Percentiles rank a stretch among this genome's conserved stretches.
These are phyloP conservation scores for Drosophila parvula DNA, from an alignment of 1,140 invertebrate species.

Conservation along the genomic window DNA sequence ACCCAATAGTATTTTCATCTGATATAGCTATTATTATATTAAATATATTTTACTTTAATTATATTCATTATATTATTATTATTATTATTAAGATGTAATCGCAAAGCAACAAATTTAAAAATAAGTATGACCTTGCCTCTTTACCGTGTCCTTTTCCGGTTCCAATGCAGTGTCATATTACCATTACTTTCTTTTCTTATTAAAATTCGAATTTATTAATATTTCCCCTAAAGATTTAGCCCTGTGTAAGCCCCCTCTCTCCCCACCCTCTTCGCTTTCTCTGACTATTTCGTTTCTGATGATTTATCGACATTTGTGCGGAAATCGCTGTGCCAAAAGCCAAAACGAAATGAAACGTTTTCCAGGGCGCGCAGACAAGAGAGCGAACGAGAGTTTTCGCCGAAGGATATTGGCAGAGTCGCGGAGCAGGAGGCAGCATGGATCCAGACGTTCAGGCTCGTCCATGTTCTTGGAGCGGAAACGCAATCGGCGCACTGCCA, in stretches of 20 bases:
- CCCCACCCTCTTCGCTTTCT: background rate
- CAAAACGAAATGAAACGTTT: slow-evolving; percentile 60
- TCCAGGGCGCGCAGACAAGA: slow-evolving; percentile 37
- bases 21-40: no score
- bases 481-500: slow-evolving; percentile 80
- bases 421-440: background rate
- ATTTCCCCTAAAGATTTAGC: no score
- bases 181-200: no score
- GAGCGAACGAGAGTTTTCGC: slow-evolving; percentile 14
- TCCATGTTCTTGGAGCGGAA: slow-evolving; percentile 60
- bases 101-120: no score
- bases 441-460: slow-evolving; percentile 44
- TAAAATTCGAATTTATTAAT: no score
- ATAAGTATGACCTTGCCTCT: no score
- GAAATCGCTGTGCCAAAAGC: slow-evolving; percentile 76
- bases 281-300: slow-evolving; percentile 54
- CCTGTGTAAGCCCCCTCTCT: slow-evolving; percentile 18
- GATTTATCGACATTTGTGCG: slow-evolving; percentile 80
- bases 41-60: no score
- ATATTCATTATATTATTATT: no score
- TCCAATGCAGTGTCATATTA: no score
- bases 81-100: no score
- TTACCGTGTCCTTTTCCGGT: no score
- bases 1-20: no score
- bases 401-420: slow-evolving; percentile 5